Base-by-base conservation (phyloP, 2,888 invertebrate genomes). In the Strigamia transsilvanica region DNA sequence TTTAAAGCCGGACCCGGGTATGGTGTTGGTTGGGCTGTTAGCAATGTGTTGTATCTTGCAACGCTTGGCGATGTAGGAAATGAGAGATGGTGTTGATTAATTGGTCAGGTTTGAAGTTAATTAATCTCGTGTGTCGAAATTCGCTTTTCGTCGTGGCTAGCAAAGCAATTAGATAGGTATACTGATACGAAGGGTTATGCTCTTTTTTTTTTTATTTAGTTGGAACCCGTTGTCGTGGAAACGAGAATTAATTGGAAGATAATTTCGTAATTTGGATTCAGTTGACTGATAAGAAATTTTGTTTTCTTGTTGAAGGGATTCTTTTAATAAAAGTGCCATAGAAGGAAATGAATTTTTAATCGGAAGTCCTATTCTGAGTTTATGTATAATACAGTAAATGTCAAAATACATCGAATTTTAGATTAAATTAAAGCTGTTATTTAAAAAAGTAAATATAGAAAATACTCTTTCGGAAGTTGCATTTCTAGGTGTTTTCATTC, bases 111-210 rank as follows among this genome's bases (percentile, higher is more conserved):
- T 73, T 73, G 73, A 73, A 15, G 73, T 73, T 73, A 73, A 73
- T 73, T 73, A 73, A 73, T 73, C 73, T 73, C 73, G 23, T 27
- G 73, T 73, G 73, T 73, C 73, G 73, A 73, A 73, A 73, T 73
- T 27, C 27, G 23, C 27, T 73, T 73, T 73, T 73, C 73, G 73
- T 73, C 73, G 32, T 73, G 73, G 23, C 56, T 18, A 56, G 73
- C 32, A 27, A 73, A 27, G 73, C 23, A 73, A 73, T 73, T 73
- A 73, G 73, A 73, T 73, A 73, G 61, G 21, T 66, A 18, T 12
- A 23, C 13, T 32, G 27, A 73, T 73, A 73, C n/a, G 32, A 15
- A 10, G 21, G 61, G 21, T 66, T 73, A 73, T 73, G 73, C 27
- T 13, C 0, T 27, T 32, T 73, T 66, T 66, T 66, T 12, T 66